phyloP scores from a whole-genome alignment of 2,888 invertebrate species.

The Furcula furcula region DNA sequence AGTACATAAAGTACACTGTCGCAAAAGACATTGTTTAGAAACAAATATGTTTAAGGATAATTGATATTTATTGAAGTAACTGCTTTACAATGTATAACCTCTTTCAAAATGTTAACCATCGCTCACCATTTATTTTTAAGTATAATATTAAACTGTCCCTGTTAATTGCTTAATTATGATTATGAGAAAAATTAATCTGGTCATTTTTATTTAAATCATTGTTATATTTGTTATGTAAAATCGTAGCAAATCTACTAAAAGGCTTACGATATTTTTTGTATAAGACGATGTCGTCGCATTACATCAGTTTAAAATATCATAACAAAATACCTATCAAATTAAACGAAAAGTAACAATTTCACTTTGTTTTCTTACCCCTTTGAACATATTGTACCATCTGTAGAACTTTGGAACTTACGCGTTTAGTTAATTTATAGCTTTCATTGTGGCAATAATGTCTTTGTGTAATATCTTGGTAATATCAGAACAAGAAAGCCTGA shows the following conservation, averaged over 20 bases:
- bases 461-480: too few relatives aligned
- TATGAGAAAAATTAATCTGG: slow-evolving; percentile 80
- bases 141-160: slow-evolving; percentile 75
- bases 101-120: slow-evolving; percentile 77
- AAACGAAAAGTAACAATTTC: slow-evolving; percentile 68
- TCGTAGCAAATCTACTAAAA: slow-evolving; percentile 72
- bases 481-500: too few relatives aligned
- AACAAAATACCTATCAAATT: slow-evolving; percentile 69
- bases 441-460: too few relatives aligned
- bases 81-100: slow-evolving; percentile 75
- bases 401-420: too few relatives aligned
- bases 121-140: slow-evolving; percentile 77
- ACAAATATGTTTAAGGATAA: slow-evolving; percentile 69
- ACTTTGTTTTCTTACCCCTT: slow-evolving; percentile 17
- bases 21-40: slow-evolving; percentile 74
- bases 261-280: slow-evolving; percentile 76
- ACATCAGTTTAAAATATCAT: slow-evolving; percentile 78
- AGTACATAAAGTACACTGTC: slow-evolving; percentile 74
- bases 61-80: slow-evolving; percentile 67
- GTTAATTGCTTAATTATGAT: slow-evolving; percentile 66
- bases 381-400: background rate
- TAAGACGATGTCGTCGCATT: slow-evolving; percentile 70
- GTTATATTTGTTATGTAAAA: slow-evolving; percentile 78
- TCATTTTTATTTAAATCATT: slow-evolving; percentile 81
- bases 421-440: too few relatives aligned